These are phyloP conservation scores for Centruroides vittatus DNA, from an alignment of 1,140 invertebrate species.

Conservation along the genomic window DNA sequence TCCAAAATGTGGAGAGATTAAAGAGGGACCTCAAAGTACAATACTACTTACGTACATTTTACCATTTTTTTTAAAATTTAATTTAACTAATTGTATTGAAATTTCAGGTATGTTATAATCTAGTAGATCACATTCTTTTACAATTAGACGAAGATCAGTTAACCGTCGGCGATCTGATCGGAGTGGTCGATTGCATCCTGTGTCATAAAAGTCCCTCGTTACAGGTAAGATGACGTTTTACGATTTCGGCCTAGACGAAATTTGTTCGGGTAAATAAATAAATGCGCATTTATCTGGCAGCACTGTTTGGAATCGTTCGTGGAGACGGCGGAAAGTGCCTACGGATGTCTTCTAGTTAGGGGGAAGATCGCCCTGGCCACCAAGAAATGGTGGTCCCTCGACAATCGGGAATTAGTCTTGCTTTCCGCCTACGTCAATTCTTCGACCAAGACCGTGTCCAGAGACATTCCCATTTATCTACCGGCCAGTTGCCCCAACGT, in stretches of 20 bases:
- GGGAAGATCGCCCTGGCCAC: constrained; percentile 60
- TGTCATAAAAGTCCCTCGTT: constrained; percentile 51
- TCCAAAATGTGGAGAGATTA: constrained; percentile 59
- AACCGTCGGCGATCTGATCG: constrained; percentile 29
- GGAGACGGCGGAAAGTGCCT: constrained; percentile 56
- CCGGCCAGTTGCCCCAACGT: constrained; percentile 68
- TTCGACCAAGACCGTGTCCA: constrained; percentile 45
- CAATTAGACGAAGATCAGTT: constrained; percentile 24
- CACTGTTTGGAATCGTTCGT: constrained; percentile 55
- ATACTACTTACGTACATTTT: background rate
- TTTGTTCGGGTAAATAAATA: no score
- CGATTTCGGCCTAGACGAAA: no score
- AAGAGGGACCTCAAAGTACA: constrained; percentile 56
- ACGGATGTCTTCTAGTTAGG: constrained; percentile 59
- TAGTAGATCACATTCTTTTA: constrained; percentile 57
- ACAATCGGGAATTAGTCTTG: constrained; percentile 54
- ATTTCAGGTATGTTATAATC: constrained; percentile 44
- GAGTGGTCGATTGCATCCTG: constrained; percentile 35
- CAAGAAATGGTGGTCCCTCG: constrained; percentile 57
- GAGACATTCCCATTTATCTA: constrained; percentile 64
- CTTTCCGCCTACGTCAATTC: constrained; percentile 46
- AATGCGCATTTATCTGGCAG: constrained; percentile 27
- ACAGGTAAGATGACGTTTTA: background rate
- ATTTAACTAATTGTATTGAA: constrained; percentile 3
- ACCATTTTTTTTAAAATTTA: background rate